A percentile compares a stretch with the other conserved stretches of the same genome.
Evolutionary conservation across 1,140 invertebrate genomes (phyloP).

Genomic region (Lepeophtheirus salmonis): DNA sequence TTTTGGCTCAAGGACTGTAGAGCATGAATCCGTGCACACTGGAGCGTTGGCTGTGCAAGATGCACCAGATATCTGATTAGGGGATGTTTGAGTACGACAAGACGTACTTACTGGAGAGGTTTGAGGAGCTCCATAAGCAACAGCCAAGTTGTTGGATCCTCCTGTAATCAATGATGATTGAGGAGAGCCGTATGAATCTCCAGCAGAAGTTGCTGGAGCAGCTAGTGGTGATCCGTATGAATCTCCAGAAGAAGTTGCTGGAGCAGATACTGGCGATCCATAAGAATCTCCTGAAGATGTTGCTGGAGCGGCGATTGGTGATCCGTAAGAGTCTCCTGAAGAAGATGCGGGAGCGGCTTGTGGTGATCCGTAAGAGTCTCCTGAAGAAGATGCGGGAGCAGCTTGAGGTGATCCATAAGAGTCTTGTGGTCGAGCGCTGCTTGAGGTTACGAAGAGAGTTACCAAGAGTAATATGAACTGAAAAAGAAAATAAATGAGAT

Average conservation of each 20-base stretch:
- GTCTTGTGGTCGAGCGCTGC: neutral
- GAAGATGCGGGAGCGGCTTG: neutral
- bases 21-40: conserved; percentile 1
- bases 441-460: neutral
- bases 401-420: neutral
- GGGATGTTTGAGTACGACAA: neutral
- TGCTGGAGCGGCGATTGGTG: neutral
- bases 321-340: neutral
- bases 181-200: conserved; percentile 9
- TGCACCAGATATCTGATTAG: conserved; percentile 3
- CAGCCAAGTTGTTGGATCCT: neutral
- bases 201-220: neutral
- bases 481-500: neutral
- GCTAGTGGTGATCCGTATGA: neutral
- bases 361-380: neutral
- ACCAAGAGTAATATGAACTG: neutral
- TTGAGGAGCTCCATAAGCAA: conserved; percentile 12
- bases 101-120: neutral
- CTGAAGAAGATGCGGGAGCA: neutral
- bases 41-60: conserved; percentile 10
- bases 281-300: neutral
- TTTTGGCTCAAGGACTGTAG: conserved; percentile 4
- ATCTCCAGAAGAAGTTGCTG: neutral
- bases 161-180: neutral
- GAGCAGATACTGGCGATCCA: neutral